Conservation (phyloP, 2,888 invertebrate species). For the Encarsia formosa region DNA sequence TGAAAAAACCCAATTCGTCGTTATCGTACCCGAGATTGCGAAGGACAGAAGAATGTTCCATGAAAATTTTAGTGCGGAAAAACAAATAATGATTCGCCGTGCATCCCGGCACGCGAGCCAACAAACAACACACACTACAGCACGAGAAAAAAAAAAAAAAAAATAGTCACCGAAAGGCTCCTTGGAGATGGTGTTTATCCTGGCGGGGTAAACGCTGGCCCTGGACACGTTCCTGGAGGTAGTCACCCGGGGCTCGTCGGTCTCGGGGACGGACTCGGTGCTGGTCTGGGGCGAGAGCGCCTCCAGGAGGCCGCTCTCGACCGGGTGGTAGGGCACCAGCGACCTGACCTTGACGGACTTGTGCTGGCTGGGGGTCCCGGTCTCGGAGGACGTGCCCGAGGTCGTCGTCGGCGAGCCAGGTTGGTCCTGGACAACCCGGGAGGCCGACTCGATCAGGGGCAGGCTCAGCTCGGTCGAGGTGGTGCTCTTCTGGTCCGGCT, state of each 20-base stretch:
- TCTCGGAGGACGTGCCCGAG: not conserved
- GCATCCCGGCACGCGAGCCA: too few relatives aligned
- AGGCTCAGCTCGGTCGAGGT: not conserved
- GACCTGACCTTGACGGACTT: too few relatives aligned
- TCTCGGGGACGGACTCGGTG: not conserved
- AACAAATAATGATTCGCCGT: too few relatives aligned
- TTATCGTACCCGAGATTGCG: too few relatives aligned
- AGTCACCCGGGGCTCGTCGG: not conserved
- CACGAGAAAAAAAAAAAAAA: not conserved
- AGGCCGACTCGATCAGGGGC: not conserved
- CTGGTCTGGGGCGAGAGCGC: not conserved
- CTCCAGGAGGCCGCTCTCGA: not conserved
- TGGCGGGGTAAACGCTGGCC: conserved; percentile 40
- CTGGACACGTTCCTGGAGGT: conserved; percentile 32
- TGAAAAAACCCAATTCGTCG: too few relatives aligned
- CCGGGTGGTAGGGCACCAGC: not conserved
- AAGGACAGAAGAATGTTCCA: too few relatives aligned
- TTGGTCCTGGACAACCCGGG: not conserved
- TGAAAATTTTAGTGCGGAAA: too few relatives aligned
- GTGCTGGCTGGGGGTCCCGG: not conserved
- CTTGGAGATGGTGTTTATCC: conserved; percentile 36
- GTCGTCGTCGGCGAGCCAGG: not conserved
- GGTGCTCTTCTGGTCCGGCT: too few relatives aligned
- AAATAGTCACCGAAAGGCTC: conserved; percentile 45
- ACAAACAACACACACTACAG: not conserved